A percentile compares a stretch with the other conserved stretches of the same genome.
Conservation (phyloP, 2,888 invertebrate genomes). For the Pseudeuparius sepicola region DNA sequence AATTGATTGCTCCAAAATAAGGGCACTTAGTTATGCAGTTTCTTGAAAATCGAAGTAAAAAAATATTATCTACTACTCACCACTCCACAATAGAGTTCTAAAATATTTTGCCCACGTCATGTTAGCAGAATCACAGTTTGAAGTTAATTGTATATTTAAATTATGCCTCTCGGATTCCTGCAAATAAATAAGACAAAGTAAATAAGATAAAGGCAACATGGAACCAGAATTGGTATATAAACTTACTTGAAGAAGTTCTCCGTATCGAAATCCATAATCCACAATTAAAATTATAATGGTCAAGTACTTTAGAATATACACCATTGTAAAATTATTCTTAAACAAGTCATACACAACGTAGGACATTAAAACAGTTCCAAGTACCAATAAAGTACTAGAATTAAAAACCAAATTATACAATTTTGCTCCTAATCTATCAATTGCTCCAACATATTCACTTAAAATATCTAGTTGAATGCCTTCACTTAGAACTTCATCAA, state of each 20-base stretch:
- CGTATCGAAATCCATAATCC: slow-evolving; percentile 24
- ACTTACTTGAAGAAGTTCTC: slow-evolving; percentile 23
- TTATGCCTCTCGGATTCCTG: slow-evolving; percentile 26
- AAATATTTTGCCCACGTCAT: slow-evolving; percentile 25
- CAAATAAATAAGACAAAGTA: too few relatives aligned
- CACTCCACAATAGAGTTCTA: too few relatives aligned
- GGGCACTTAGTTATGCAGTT: too few relatives aligned
- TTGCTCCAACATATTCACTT: slow-evolving; percentile 18
- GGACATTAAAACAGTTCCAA: slow-evolving; percentile 15
- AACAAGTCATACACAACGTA: slow-evolving; percentile 22
- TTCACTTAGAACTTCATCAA: slow-evolving; percentile 23
- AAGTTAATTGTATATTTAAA: slow-evolving; percentile 20
- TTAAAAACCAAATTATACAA: slow-evolving; percentile 18
- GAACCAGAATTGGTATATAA: too few relatives aligned
- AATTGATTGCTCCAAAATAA: too few relatives aligned
- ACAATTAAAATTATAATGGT: slow-evolving; percentile 19
- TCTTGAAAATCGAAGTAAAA: too few relatives aligned
- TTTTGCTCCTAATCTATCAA: slow-evolving; percentile 16
- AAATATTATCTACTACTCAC: too few relatives aligned
- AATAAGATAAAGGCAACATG: too few relatives aligned
- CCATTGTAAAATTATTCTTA: slow-evolving; percentile 21
- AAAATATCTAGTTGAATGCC: slow-evolving; percentile 18
- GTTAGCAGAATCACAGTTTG: slow-evolving; percentile 21
- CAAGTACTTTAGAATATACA: slow-evolving; percentile 22
- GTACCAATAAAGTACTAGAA: slow-evolving; percentile 17